A percentile compares a stretch with the other conserved stretches of the same genome.
phyloP scores from a whole-genome alignment of 2,113 vertebrate genomes.

The Pteropus alecto region DNA sequence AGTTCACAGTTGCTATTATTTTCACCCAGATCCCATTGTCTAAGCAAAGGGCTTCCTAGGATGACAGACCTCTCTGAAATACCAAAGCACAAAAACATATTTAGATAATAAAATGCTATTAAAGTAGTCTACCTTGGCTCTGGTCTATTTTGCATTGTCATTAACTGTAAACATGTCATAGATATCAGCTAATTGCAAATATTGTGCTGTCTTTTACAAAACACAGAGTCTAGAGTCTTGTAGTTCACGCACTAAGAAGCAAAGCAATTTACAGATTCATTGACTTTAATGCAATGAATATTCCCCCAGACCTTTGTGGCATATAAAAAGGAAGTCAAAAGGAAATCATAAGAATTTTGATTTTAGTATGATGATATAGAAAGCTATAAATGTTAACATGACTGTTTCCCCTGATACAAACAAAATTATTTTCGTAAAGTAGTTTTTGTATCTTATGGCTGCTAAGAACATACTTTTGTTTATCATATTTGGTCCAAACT shows the following conservation, averaged over 20 bases:
- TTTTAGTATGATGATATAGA: neutral
- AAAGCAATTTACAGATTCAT: conserved; percentile 15
- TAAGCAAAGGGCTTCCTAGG: neutral
- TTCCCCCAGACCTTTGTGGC: neutral
- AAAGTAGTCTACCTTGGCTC: neutral
- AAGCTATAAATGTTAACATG: neutral
- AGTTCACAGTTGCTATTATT: conserved; percentile 17
- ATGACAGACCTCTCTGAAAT: neutral
- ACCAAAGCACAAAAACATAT: neutral
- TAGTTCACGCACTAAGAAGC: neutral
- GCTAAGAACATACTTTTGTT: neutral
- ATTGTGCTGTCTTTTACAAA: neutral
- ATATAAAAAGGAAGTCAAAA: neutral
- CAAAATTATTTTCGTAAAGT: neutral
- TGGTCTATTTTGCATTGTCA: neutral
- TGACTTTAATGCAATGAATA: neutral
- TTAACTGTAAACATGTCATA: neutral
- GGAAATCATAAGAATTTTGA: neutral
- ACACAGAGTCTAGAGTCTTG: neutral
- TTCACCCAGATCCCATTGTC: neutral
- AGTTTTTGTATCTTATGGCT: neutral
- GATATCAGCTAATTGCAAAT: neutral
- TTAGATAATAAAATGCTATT: neutral
- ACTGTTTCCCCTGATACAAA: neutral
- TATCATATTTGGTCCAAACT: neutral